phyloP scores from a whole-genome alignment of 2,888 invertebrate species.

The Athetis lepigone region DNA sequence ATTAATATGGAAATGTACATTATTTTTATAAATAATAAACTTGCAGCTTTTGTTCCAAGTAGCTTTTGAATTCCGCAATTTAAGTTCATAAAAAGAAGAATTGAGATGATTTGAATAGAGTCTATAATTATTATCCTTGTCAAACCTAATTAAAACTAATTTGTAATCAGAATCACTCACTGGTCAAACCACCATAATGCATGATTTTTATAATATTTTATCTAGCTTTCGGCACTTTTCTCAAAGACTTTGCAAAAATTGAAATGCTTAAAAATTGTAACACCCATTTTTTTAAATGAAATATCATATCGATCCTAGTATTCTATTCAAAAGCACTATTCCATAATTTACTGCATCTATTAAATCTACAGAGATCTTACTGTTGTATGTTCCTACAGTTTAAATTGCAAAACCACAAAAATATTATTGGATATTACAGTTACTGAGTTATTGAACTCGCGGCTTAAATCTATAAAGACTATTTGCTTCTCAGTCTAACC shows the following conservation, averaged over 20 bases:
- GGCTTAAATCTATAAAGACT: slow-evolving; percentile 16
- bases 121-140: too few species aligned
- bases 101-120: background rate
- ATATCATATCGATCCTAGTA: too few species aligned
- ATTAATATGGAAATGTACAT: slow-evolving; percentile 9
- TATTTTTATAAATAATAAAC: slow-evolving; percentile 5
- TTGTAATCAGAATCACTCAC: too few species aligned
- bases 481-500: slow-evolving; percentile 38
- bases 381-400: slow-evolving; percentile 34
- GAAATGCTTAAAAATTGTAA: too few species aligned
- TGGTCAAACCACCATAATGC: too few species aligned
- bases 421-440: too few species aligned
- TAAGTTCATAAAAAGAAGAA: background rate
- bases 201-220: too few species aligned
- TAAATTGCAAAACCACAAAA: slow-evolving; percentile 17
- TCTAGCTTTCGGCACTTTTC: too few species aligned
- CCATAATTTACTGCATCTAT: slow-evolving; percentile 18
- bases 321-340: background rate
- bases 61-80: background rate
- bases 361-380: slow-evolving; percentile 61
- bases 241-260: too few species aligned
- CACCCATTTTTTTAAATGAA: too few species aligned
- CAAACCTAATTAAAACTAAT: too few species aligned
- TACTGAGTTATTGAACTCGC: slow-evolving; percentile 20
- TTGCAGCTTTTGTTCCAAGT: background rate